These are phyloP conservation scores for Apamea anceps DNA, from an alignment of 2,888 invertebrate species.

Conservation along the genomic window DNA sequence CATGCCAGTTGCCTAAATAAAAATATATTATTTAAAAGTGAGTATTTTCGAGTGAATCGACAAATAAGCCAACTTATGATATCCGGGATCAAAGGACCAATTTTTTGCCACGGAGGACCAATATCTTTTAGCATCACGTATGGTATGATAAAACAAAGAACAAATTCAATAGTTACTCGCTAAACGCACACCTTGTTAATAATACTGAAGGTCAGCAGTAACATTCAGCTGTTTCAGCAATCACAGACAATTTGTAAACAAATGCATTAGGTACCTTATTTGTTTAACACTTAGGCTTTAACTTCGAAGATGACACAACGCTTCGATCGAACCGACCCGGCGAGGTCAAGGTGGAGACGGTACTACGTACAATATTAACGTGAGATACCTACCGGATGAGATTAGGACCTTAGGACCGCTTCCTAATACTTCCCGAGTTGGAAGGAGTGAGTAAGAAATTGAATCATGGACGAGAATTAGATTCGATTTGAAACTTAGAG, in stretches of 20 bases:
- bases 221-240: conserved; percentile 5
- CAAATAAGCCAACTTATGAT: neutral
- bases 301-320: conserved; percentile 40
- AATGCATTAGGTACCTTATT: conserved; percentile 19
- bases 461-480: neutral
- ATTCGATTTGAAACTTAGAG: neutral
- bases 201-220: conserved; percentile 45
- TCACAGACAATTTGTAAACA: conserved; percentile 27
- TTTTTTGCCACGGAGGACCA: neutral
- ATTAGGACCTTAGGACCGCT: conserved; percentile 15
- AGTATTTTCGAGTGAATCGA: too few species aligned
- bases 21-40: too few species aligned
- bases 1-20: too few species aligned
- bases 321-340: conserved; percentile 39
- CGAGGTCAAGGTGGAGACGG: conserved; percentile 47
- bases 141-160: neutral
- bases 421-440: conserved; percentile 11
- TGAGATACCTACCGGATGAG: conserved; percentile 40
- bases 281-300: conserved; percentile 43
- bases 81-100: conserved; percentile 23
- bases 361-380: conserved; percentile 39
- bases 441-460: conserved; percentile 14
- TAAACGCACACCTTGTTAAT: conserved; percentile 1
- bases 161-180: neutral
- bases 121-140: neutral